These are phyloP conservation scores for Dicranocentrus wangi DNA, from an alignment of 2,888 invertebrate genomes.

Conservation along the genomic window DNA sequence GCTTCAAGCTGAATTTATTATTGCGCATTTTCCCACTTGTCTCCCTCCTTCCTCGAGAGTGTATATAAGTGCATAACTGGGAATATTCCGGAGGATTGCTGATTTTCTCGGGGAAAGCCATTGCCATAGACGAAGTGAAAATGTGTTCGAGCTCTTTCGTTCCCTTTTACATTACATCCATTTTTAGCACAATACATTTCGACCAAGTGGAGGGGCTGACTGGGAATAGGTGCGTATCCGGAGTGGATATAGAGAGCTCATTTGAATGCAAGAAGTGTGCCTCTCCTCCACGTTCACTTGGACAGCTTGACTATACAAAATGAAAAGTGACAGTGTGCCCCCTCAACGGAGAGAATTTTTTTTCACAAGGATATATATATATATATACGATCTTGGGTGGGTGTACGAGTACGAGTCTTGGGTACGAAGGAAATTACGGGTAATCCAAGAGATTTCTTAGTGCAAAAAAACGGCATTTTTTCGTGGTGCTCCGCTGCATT, in stretches of 20 bases:
- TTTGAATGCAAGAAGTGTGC: constrained; percentile 13
- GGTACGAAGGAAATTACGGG: no score
- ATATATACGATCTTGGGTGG: no score
- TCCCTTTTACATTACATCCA: no score
- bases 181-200: no score
- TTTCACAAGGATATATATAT: no score
- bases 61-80: neutral
- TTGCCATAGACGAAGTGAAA: no score
- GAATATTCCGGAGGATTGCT: neutral
- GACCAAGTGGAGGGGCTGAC: no score
- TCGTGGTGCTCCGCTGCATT: no score
- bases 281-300: neutral
- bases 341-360: neutral
- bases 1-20: constrained; percentile 11
- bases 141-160: neutral
- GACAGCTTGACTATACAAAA: constrained; percentile 16
- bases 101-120: neutral
- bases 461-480: no score
- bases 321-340: neutral
- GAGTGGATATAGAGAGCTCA: neutral
- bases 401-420: no score
- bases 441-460: no score
- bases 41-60: neutral
- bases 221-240: neutral
- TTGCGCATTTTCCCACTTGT: constrained; percentile 5